Base-by-base conservation (phyloP, 35 echinoderm and acorn worm species). In the Apostichopus californicus region DNA sequence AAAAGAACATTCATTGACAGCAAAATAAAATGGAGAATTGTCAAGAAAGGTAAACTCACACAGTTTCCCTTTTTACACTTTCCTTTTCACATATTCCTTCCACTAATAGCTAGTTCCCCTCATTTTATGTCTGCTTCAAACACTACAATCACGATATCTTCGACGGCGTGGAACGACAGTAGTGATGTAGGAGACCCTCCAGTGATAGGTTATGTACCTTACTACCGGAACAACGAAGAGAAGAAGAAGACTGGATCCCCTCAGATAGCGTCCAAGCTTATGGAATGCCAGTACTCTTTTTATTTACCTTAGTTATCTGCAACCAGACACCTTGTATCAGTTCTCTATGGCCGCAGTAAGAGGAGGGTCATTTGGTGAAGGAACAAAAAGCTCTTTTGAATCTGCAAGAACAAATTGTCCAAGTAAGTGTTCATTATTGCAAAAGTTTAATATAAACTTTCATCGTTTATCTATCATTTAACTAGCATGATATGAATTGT, bases 171-270 rank as follows among this genome's bases (percentile, higher is more conserved):
- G 84, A 15, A 18, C 3, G 55, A 58, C 6, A 46, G n/a, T 10
- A 9, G n/a, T 63, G 84, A 87, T 61, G 56, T 5, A 63, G 84
- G 2, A 55, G 84, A 87, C 18, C 84, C 84, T 58, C 84, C 84
- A 0, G 54, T 87, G 57, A 63, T 87, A 17, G 84, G 84, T 21
- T 87, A 87, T 24, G 60, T 87, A 87, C 10, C 84, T 58, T 87
- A 87, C 84, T 61, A 87, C 84, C 8, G 60, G 57, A 63, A 0
- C 13, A 56, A 18, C 13, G 61, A 61, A 9, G 56, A 12, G 61
- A 61, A 9, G 56, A 12, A 5, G 15, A n/a, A n/a, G 21, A 15
- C 5, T 87, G 84, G 84, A 87, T 61, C 55, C 54, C 13, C 13
- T 23, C 14, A 9, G 60, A 21, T 25, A 11, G 17, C 10, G 18